phyloP scores from a whole-genome alignment of 2,888 invertebrate species.

The Sesia bembeciformis region DNA sequence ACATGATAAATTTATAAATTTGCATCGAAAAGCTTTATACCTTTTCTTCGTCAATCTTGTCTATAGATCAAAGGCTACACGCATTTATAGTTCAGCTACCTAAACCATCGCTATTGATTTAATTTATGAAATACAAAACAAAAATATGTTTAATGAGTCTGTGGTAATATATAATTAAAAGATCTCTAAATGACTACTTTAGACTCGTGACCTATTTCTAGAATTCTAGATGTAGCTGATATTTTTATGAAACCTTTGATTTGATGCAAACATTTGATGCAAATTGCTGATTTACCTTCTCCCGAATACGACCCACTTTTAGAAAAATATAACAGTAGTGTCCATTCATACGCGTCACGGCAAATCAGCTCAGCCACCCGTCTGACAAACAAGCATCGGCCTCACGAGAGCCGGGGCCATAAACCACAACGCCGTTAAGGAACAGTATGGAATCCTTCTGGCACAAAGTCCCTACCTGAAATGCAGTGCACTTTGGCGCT shows the following conservation, averaged over 20 bases:
- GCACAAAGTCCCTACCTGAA: too few species aligned
- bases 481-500: too few species aligned
- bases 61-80: too few species aligned
- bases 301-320: background rate
- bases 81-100: too few species aligned
- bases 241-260: too few species aligned
- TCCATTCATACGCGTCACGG: background rate
- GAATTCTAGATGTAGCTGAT: too few species aligned
- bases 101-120: too few species aligned
- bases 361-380: background rate
- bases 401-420: background rate
- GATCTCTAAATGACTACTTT: background rate
- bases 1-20: too few species aligned
- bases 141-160: background rate
- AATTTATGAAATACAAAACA: background rate
- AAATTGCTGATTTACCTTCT: too few species aligned
- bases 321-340: background rate
- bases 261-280: too few species aligned
- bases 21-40: too few species aligned
- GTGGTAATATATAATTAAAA: background rate
- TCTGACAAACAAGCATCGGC: background rate
- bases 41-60: too few species aligned
- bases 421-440: background rate
- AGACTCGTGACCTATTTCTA: background rate
- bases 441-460: background rate